Percentiles rank a stretch among this genome's conserved stretches.
Conservation (phyloP, 2,113 vertebrate genomes). For the Megaceryle maxima region DNA sequence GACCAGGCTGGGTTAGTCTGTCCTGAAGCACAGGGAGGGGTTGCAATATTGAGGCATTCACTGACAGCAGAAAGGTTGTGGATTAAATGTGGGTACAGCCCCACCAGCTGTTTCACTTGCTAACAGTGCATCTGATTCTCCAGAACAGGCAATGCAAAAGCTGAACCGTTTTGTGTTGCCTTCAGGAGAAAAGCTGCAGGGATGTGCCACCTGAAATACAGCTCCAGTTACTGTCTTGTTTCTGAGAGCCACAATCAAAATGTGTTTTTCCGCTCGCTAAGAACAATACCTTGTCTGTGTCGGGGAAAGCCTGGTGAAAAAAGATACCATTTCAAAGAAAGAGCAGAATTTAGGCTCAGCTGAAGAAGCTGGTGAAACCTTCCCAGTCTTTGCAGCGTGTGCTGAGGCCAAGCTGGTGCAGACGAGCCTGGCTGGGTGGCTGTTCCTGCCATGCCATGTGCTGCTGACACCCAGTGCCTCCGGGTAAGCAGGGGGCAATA, state of each 20-base stretch:
- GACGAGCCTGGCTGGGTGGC: background rate
- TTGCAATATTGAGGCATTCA: rapidly evolving
- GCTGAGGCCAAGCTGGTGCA: background rate
- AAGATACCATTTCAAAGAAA: background rate
- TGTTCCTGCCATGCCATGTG: rapidly evolving
- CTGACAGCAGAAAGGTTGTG: rapidly evolving
- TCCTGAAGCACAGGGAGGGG: background rate
- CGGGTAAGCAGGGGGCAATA: background rate
- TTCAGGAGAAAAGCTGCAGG: background rate
- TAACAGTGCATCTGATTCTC: background rate
- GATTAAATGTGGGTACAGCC: background rate
- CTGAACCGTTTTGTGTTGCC: rapidly evolving
- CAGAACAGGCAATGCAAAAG: background rate
- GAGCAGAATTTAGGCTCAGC: background rate
- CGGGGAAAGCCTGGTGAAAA: background rate
- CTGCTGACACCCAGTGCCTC: background rate
- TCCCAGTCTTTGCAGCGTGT: background rate
- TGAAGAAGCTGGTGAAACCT: background rate
- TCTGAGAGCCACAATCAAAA: background rate
- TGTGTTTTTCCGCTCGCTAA: background rate
- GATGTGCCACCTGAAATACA: rapidly evolving
- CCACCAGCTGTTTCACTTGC: background rate
- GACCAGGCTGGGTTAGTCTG: rapidly evolving
- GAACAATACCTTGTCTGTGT: background rate
- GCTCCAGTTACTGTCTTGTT: background rate